Evolutionary conservation across 2,888 invertebrate species (phyloP).

Genomic region (Drosophila picticornis): DNA sequence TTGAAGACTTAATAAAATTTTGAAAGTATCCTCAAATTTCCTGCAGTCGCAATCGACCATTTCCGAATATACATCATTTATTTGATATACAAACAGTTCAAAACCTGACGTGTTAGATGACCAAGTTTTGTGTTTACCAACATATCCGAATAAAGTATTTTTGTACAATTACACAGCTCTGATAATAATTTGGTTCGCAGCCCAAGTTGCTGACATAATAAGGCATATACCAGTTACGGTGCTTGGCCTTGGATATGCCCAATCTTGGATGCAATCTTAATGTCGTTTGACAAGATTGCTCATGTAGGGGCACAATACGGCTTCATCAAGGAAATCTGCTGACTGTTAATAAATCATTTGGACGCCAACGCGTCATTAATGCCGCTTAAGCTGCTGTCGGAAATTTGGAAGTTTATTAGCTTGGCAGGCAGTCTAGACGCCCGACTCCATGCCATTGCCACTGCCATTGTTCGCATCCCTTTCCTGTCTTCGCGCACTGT

Average conservation of each 20-base stretch:
- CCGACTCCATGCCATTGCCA: constrained; percentile 1
- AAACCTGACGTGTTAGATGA: neutral
- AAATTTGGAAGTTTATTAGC: constrained; percentile 68
- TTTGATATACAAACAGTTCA: neutral
- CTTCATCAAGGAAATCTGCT: constrained; percentile 28
- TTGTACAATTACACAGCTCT: neutral
- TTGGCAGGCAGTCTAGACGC: constrained; percentile 53
- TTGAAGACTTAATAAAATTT: neutral
- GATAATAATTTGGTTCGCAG: neutral
- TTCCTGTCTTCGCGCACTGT: neutral
- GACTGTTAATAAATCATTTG: constrained; percentile 66
- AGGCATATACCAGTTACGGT: neutral
- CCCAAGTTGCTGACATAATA: neutral
- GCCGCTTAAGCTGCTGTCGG: constrained; percentile 70
- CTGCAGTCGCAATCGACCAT: neutral
- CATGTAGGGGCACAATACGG: constrained; percentile 2
- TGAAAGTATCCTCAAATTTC: neutral
- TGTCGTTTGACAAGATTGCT: constrained; percentile 36
- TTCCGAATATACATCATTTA: neutral
- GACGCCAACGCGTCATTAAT: constrained; percentile 62
- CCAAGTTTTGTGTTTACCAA: neutral
- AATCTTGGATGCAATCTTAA: constrained; percentile 49
- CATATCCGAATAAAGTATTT: neutral
- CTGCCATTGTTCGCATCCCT: neutral
- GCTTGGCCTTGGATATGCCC: neutral